Evolutionary conservation across 2,797 vertebrate genomes (phyloP).

Genomic region (Rhabdomys pumilio): DNA sequence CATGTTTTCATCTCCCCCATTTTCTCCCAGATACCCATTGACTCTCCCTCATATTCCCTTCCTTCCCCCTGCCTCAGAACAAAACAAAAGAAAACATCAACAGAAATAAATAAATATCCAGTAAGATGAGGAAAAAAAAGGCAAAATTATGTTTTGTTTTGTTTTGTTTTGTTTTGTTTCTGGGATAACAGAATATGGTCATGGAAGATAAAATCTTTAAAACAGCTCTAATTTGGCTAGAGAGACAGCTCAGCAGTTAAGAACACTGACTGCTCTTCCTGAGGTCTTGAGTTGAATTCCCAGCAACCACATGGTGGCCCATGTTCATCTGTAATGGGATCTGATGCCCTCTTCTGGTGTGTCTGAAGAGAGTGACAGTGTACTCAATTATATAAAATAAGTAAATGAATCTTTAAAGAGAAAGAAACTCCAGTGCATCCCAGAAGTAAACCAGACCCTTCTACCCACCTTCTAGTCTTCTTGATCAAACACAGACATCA

Average conservation of each 20-base stretch:
- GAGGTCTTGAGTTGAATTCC: neutral
- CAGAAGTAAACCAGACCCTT: neutral
- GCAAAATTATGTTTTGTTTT: neutral
- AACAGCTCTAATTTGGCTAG: neutral
- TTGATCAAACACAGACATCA: neutral
- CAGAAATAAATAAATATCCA: neutral
- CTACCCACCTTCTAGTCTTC: neutral
- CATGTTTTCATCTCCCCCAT: neutral
- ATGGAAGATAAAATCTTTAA: constrained; percentile 14
- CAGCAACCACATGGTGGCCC: neutral
- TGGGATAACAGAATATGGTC: neutral
- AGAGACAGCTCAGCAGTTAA: neutral
- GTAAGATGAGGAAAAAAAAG: neutral
- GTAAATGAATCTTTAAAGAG: neutral
- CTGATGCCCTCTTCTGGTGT: neutral
- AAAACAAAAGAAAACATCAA: neutral
- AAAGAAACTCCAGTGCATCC: neutral
- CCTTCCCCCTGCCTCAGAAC: neutral
- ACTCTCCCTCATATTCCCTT: neutral
- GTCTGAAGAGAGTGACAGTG: neutral
- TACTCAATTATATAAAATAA: neutral
- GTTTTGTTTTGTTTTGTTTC: constrained; percentile 43
- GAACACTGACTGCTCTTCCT: neutral
- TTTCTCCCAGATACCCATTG: neutral
- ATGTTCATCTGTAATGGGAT: neutral